These are phyloP conservation scores for Gymnarchus niloticus DNA, from an alignment of 2,113 vertebrate species.

Conservation along the genomic window DNA sequence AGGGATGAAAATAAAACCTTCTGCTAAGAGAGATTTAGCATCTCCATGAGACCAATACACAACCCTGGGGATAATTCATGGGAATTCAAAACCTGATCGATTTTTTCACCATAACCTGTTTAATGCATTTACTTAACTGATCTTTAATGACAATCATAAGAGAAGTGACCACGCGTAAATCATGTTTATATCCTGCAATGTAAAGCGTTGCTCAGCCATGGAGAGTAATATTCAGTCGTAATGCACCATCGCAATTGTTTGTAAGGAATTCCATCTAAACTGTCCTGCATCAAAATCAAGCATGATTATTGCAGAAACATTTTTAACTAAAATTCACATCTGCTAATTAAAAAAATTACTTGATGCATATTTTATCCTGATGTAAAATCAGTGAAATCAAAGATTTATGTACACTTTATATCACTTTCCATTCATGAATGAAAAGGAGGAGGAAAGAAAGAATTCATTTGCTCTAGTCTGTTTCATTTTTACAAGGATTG, in stretches of 20 bases:
- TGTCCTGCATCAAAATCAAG: too few relatives aligned
- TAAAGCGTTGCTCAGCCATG: neutral
- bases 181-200: neutral
- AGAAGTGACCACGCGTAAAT: neutral
- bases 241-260: too few relatives aligned
- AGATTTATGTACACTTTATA: neutral
- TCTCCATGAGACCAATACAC: too few relatives aligned
- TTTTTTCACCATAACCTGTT: neutral
- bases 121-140: conserved; percentile 5
- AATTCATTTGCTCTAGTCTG: too few relatives aligned
- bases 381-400: neutral
- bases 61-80: neutral
- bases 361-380: neutral
- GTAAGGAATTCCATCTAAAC: too few relatives aligned
- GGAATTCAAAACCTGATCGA: neutral
- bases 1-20: neutral
- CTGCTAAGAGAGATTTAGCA: neutral
- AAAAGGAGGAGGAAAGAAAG: too few relatives aligned
- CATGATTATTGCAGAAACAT: too few relatives aligned
- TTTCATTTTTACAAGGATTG: too few relatives aligned
- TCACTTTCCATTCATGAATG: neutral
- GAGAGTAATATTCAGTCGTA: neutral
- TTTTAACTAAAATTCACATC: too few relatives aligned
- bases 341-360: too few relatives aligned
- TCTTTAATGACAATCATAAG: conserved; percentile 2